These are phyloP conservation scores for Guaruba guarouba DNA, from an alignment of 2,113 vertebrate genomes.

Conservation along the genomic window DNA sequence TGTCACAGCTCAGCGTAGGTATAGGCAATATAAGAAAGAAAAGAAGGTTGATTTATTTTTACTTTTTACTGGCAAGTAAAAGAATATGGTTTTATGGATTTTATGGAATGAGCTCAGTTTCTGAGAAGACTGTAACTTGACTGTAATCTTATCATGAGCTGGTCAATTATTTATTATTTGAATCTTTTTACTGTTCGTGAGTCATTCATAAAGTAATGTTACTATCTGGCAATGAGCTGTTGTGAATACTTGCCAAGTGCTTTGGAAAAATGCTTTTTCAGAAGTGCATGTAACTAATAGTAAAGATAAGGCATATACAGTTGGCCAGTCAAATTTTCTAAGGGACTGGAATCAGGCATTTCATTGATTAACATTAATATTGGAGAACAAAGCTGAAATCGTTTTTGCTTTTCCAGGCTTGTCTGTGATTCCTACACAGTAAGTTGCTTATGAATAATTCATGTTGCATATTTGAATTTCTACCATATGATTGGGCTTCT, in stretches of 20 bases:
- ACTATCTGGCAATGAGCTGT: background rate
- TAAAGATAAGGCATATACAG: background rate
- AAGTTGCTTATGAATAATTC: background rate
- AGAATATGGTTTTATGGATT: background rate
- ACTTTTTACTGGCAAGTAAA: background rate
- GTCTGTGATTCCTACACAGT: background rate
- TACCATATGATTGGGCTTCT: background rate
- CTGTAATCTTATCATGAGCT: conserved; percentile 2
- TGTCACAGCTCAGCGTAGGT: background rate
- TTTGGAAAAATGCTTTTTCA: background rate
- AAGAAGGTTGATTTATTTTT: background rate
- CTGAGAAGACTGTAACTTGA: background rate
- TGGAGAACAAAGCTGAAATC: background rate
- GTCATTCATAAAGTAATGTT: conserved; percentile 50
- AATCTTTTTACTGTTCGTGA: conserved; percentile 59
- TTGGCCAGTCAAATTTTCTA: background rate
- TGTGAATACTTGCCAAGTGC: background rate
- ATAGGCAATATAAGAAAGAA: background rate
- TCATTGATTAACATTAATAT: background rate
- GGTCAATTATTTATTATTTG: conserved; percentile 56
- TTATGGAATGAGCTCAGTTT: background rate
- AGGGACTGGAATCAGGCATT: background rate
- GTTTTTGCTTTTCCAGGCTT: background rate
- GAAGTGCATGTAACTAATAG: background rate
- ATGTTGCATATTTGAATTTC: background rate